phyloP scores from a whole-genome alignment of 2,888 invertebrate genomes.

The Ypsolopha scabrella region DNA sequence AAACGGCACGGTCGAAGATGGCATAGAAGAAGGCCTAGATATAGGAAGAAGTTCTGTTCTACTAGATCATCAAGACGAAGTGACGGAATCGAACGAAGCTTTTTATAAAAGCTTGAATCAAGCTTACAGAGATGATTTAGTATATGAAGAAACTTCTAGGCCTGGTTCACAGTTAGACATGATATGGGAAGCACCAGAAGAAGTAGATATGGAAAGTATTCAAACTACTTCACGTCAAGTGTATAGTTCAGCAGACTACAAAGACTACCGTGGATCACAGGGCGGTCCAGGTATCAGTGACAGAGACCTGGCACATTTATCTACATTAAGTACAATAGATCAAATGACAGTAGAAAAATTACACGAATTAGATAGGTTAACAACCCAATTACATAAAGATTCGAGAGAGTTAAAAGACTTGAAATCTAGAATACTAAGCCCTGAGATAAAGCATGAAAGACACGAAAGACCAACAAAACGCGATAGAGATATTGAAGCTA shows the following conservation, averaged over 20 bases:
- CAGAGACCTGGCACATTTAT: constrained; percentile 81
- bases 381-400: constrained; percentile 82
- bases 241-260: constrained; percentile 82
- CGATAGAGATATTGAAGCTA: constrained; percentile 70
- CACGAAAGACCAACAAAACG: constrained; percentile 34
- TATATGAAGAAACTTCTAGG: constrained; percentile 72
- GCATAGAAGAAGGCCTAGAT: constrained; percentile 76
- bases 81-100: constrained; percentile 84
- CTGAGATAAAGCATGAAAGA: constrained; percentile 54
- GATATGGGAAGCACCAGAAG: constrained; percentile 90
- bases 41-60: constrained; percentile 51
- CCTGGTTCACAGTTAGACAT: constrained; percentile 83
- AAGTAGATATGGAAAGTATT: constrained; percentile 71
- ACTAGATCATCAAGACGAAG: constrained; percentile 53
- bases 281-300: constrained; percentile 81
- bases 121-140: constrained; percentile 86
- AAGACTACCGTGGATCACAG: constrained; percentile 77
- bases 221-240: constrained; percentile 72
- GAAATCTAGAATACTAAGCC: constrained; percentile 77
- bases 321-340: constrained; percentile 80
- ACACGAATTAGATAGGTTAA: constrained; percentile 82
- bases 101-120: constrained; percentile 91
- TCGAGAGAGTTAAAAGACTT: constrained; percentile 82
- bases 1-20: constrained; percentile 75
- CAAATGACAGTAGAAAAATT: constrained; percentile 83